Conservation (phyloP, 2,888 invertebrate genomes). For the Pyrrhosoma nymphula region DNA sequence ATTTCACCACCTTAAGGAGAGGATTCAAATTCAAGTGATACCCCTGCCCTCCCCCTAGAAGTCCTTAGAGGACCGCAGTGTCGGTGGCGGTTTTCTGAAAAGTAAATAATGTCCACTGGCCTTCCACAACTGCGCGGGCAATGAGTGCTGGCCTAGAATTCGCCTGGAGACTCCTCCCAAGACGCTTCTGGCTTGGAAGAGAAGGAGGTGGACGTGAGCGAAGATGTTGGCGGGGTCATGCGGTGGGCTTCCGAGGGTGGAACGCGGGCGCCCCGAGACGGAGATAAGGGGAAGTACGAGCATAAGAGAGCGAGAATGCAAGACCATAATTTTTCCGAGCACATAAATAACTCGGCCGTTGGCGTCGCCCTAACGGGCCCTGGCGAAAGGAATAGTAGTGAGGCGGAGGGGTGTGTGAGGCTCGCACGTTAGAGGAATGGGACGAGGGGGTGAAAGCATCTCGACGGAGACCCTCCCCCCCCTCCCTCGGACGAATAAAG, state of each 20-base stretch:
- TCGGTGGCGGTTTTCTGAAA: background rate
- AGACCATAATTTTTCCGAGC: conserved; percentile 61
- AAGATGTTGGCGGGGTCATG: background rate
- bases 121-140: conserved; percentile 36
- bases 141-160: conserved; percentile 22
- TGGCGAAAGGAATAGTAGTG: background rate
- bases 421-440: background rate
- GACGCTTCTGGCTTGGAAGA: background rate
- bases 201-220: background rate
- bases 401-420: background rate
- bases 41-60: background rate
- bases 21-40: background rate
- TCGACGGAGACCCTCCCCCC: too few relatives aligned
- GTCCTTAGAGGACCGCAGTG: background rate
- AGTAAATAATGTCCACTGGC: conserved; percentile 27
- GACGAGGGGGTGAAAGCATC: background rate
- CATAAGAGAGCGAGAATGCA: background rate
- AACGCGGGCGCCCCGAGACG: background rate
- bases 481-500: background rate
- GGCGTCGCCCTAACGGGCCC: conserved; percentile 16
- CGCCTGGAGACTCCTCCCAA: conserved; percentile 6
- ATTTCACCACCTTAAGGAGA: background rate
- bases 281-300: background rate
- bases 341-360: conserved; percentile 62
- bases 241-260: background rate